Evolutionary conservation across 2,113 vertebrate genomes (phyloP).

Genomic region (Dicentrarchus labrax): DNA sequence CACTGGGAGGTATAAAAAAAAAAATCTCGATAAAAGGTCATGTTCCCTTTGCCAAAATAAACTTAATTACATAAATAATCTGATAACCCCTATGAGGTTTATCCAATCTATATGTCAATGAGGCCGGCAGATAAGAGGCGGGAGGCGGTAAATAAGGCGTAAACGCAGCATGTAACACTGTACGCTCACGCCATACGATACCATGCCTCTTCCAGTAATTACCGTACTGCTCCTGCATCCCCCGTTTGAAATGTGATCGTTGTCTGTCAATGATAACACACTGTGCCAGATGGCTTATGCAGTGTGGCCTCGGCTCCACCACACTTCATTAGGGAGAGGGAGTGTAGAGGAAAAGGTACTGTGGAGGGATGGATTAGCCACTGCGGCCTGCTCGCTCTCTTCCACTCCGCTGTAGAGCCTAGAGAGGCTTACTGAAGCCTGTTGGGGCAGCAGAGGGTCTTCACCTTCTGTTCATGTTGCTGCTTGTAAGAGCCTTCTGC

Average conservation of each 20-base stretch:
- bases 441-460: constrained; percentile 39
- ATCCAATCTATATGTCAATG: constrained; percentile 75
- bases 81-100: constrained; percentile 73
- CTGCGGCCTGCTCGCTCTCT: constrained; percentile 2
- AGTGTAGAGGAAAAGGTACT: constrained; percentile 12
- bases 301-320: constrained; percentile 51
- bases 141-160: constrained; percentile 71
- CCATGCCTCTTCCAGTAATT: constrained; percentile 78
- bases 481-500: constrained; percentile 19
- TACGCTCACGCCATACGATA: constrained; percentile 66
- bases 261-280: constrained; percentile 69
- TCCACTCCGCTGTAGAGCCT: constrained; percentile 25
- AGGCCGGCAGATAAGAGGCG: constrained; percentile 53
- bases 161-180: constrained; percentile 77
- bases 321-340: constrained; percentile 70
- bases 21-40: constrained; percentile 64
- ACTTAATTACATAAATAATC: constrained; percentile 77
- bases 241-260: constrained; percentile 69
- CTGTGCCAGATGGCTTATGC: constrained; percentile 67
- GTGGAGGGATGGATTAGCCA: constrained; percentile 43
- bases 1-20: constrained; percentile 20
- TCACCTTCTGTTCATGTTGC: constrained; percentile 40
- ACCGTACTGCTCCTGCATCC: constrained; percentile 61
- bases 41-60: constrained; percentile 71
- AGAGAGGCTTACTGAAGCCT: constrained; percentile 26